Evolutionary conservation across 2,888 invertebrate species (phyloP), one percentile per base, ranked within the genome.

Genomic region (Litoditis marina): DNA sequence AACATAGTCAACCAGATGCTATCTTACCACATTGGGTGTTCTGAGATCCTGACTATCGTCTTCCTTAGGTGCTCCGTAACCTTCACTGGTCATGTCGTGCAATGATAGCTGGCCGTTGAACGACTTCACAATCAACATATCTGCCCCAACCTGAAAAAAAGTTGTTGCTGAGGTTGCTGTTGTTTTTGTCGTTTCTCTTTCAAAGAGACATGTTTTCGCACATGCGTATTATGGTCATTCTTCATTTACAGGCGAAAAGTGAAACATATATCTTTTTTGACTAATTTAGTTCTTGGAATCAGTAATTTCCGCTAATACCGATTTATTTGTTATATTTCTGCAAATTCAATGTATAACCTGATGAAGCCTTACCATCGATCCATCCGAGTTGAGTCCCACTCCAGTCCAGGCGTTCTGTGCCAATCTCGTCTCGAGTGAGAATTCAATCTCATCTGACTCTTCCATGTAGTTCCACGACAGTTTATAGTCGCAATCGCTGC

Each of bases 371-470:
- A 69, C 68, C 81, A 82, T 78, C 3, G 71, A 71, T 57, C 81
- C 81, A 28, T 74, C 72, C 7, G 61, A 55, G 22, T 73, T 73
- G 71, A 82, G 78, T 52, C 80, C 83, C 22, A 83, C 72, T 32
- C 82, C 83, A 31, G 78, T 80, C 83, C 83, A 83, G 36, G 71
- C 74, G 63, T 76, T 77, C n/a, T 63, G 69, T 25, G 70, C 59
- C 16, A 78, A 62, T 22, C 73, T 74, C 1, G 83, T 82, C 54
- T 82, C 81, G 19, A 83, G 56, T 2, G 77, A 74, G 69, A 83
- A 83, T 51, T 84, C 82, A 49, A 83, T 73, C 50, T 80, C 78
- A 44, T 82, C 82, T 0, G 65, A 64, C 6, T 82, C 77, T 16
- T 77, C 78, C 27, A 74, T 54, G 55, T 76, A 82, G 63, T 73